Base-by-base conservation (phyloP, 2,888 invertebrate genomes). In the Crematogaster levior region DNA sequence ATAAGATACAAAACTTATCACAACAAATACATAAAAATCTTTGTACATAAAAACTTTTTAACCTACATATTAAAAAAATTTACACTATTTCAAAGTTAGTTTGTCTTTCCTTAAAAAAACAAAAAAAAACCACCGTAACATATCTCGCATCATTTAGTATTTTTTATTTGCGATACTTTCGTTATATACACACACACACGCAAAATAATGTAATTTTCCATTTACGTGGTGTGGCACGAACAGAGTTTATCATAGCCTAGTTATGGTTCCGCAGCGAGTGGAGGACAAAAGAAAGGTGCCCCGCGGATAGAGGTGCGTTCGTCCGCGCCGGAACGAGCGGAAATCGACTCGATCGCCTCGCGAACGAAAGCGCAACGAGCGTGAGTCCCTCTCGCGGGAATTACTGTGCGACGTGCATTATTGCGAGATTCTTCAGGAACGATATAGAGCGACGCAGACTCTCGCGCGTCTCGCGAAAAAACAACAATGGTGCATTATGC, bases 401-500 rank as follows among this genome's bases (percentile, higher is more conserved):
- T 81, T 48, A 83, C 61, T 37, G 46, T 53, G 43, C 60, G 46
- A 81, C 46, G 51, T n/a, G 81, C 56, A 72, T 85, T 77, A 81
- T 75, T 77, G 56, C 48, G 48, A 84, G 88, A 87, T 86, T 75
- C 74, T 75, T 81, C 65, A 58, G 30, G 56, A 84, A 82, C 73
- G 88, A 85, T 81, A 82, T 21, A 40, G 63, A 63, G 21, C 34
- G 15, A 46, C 12, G 12, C 66, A 56, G 81, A n/a, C n/a, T 48
- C 61, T 60, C 72, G 48, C 48, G 18, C 34, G 21, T 18, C 24
- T 66, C 53, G 58, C 75, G 60, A 34, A 75, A 70, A 63, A 86
- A 72, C 81, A 84, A 88, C 86, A 84, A 88, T 88, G 66, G 81
- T 53, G 79, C 83, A 88, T 88, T 88, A 88, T 88, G 83, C 86